Evolutionary conservation across 2,797 vertebrate species (phyloP), one percentile per base, ranked within the genome.

Genomic region (Hapalemur alaotrensis): DNA sequence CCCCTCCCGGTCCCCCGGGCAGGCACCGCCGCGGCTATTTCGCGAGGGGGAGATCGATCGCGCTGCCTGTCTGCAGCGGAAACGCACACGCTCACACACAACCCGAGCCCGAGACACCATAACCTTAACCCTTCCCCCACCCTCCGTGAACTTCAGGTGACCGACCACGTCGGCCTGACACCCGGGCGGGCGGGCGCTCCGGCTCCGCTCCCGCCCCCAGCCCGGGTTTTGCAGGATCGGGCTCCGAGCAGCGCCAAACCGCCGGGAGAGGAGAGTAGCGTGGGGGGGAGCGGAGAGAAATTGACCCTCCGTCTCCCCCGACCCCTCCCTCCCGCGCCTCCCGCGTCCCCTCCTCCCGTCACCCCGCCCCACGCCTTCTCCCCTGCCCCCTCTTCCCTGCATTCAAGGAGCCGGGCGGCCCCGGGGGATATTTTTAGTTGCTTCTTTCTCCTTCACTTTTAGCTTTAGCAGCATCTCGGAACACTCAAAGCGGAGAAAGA

Each of bases 91-190:
- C 97, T 82, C 97, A 52, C 96, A 96, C 92, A 98, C 98, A 48
- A 14, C 86, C 96, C 38, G 69, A 80, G 89, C 79, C 95, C 46
- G 96, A 98, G 98, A 97, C 97, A 96, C 98, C 97, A 96, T 97
- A 97, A 94, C 97, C 98, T 98, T 98, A 98, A 97, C 97, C 98
- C 98, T 98, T 97, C 97, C 98, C 97, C 98, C 98, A 98, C 98
- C 99, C 99, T 94, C 96, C 96, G 95, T 99, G 99, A 99, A 99
- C 99, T 99, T 99, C 99, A 99, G 99, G 99, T 99, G 99, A 99
- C 99, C 99, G 99, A 99, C 99, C 99, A 98, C 98, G 98, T 99
- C 99, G 99, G 99, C 99, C 99, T 98, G 98, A 99, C 98, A 99
- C 98, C 97, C 81, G 98, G 98, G 96, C 97, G 79, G 97, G 81